A percentile compares a stretch with the other conserved stretches of the same genome.
Evolutionary conservation across 2,797 vertebrate species (phyloP).

Genomic region (Peromyscus melanophrys): DNA sequence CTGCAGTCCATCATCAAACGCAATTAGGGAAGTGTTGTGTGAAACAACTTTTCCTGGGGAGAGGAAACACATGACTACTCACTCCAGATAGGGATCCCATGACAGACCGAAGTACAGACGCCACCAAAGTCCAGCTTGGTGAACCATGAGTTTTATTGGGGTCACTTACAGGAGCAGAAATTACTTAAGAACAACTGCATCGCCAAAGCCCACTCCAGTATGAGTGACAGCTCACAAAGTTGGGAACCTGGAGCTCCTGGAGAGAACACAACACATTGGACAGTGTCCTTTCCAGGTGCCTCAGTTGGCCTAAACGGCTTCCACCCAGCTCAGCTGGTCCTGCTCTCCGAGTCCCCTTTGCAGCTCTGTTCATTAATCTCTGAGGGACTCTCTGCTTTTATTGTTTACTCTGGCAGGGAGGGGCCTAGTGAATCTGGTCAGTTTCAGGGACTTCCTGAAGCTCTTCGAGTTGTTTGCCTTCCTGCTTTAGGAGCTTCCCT

Average conservation of each 20-base stretch:
- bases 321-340: not conserved
- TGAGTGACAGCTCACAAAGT: not conserved
- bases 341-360: not conserved
- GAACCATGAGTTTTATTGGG: not conserved
- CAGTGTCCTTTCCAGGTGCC: not conserved
- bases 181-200: not conserved
- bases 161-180: not conserved
- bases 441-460: not conserved
- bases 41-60: not conserved
- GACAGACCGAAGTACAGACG: not conserved
- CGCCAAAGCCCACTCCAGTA: not conserved
- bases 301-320: not conserved
- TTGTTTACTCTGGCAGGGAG: not conserved
- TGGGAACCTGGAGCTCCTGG: not conserved
- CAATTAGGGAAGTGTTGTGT: not conserved
- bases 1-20: not conserved
- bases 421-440: not conserved
- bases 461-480: not conserved
- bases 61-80: not conserved
- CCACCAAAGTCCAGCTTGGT: not conserved
- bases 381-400: not conserved
- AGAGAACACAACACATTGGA: not conserved
- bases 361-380: not conserved
- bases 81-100: not conserved
- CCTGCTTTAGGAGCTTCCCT: not conserved